Evolutionary conservation across 2,888 invertebrate genomes (phyloP), one percentile per base, ranked within the genome.

Genomic region (Girardia tigrina): DNA sequence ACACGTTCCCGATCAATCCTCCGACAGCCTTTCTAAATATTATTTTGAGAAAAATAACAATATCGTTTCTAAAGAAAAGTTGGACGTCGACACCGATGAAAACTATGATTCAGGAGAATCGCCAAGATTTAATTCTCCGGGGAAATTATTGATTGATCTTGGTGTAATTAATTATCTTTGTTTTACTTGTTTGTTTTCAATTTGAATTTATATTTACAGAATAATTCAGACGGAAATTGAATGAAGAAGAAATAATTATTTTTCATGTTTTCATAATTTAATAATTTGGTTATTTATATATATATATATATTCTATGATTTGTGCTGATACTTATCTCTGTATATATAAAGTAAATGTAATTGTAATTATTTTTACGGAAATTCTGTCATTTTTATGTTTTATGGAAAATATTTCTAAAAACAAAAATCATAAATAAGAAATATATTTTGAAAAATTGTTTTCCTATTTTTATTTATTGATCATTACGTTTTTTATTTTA

Each of bases 141-240:
- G 56, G 56, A 56, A 56, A 56, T 56, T 56, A 56, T 56, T 56
- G n/a, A 56, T 56, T 56, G 56, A 56, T 56, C 56, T 56, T n/a
- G 56, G 56, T 8, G 56, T 56, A 56, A 56, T 56, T 56, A 8
- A 16, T 16, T 12, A 12, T 36, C 8, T 12, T 36, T 36, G 36
- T 16, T 12, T 8, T 36, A 12, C 16, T 36, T 36, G 16, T 36
- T 36, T 36, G 8, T 36, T 16, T 36, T 16, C 36, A 36, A 12
- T 36, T 16, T 36, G 8, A 36, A 36, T 36, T 36, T 36, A 12
- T 36, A 36, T 36, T 36, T 36, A 16, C 36, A 36, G 36, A 36
- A 36, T 36, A 36, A 36, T 36, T 36, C 36, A 12, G 36, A 36
- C 12, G 36, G 36, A 36, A 36, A 36, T 36, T 36, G 16, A 36